Base-by-base conservation (phyloP, 2,797 vertebrate genomes). In the Enteromius treurensis region DNA sequence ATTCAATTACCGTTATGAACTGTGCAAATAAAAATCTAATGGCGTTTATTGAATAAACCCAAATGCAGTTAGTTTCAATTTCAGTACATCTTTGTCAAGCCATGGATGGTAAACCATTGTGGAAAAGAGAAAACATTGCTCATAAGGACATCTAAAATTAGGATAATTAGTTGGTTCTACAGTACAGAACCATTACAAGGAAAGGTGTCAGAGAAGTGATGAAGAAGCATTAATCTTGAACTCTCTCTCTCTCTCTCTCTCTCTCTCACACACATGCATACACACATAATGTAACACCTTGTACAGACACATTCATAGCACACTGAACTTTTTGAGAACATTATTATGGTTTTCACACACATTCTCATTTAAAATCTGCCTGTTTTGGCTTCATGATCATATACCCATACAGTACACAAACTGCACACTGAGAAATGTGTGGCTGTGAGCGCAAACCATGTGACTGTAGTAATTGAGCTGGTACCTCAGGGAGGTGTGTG, bases 321-420 rank as follows among this genome's bases (percentile, higher is more conserved):
- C 94, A 93, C 91, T 89, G 23, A 73, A 85, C 89, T 92, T 92
- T 90, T 3, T 82, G 95, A 95, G 95, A 94, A 93, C 94, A 90
- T 94, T 96, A 94, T 95, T 95, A 96, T 97, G 95, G 95, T 97
- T 97, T 97, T 97, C 94, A 96, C 97, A 95, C 95, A 96, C 94
- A 95, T 96, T 97, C 96, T 96, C 93, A 96, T 96, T 97, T 96
- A 94, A 42, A 96, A 95, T 94, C 94, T 90, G 92, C 93, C 91
- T 93, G 40, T 65, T 60, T 84, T 92, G 90, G 90, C 90, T 93
- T 93, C 92, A 94, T 95, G 93, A 95, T 97, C 96, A 95, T 94
- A 93, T 94, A 93, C 88, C 92, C 45, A 47, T 47, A 15, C 91
- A 91, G 10, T 94, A 96, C 95, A 97, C 94, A 97, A 95, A 96